These are phyloP conservation scores for Dinothrombium tinctorium DNA, from an alignment of 1,140 invertebrate species.

Conservation along the genomic window DNA sequence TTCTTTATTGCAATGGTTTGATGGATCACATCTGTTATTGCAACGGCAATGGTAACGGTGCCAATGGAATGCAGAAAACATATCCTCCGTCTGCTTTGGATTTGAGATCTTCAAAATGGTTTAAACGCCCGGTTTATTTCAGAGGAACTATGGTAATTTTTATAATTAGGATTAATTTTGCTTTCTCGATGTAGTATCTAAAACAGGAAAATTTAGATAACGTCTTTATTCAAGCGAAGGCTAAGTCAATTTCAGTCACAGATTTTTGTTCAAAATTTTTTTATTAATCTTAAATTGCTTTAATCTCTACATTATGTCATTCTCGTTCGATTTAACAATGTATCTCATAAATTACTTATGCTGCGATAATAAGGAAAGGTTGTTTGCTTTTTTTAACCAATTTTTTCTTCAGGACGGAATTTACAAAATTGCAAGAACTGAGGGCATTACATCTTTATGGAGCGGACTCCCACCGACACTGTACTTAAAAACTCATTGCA, in stretches of 20 bases:
- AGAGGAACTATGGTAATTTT: slow-evolving; percentile 55
- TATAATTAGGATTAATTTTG: neutral
- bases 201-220: too few species aligned
- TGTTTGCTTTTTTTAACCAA: too few species aligned
- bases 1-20: slow-evolving; percentile 91
- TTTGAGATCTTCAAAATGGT: slow-evolving; percentile 29
- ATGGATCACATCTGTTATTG: slow-evolving; percentile 98
- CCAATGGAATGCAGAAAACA: neutral
- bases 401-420: slow-evolving; percentile 69
- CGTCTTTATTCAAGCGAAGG: too few species aligned
- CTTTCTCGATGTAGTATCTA: too few species aligned
- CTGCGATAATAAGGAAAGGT: too few species aligned
- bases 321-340: neutral
- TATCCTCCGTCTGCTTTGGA: too few species aligned
- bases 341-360: neutral
- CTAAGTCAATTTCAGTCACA: too few species aligned
- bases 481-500: slow-evolving; percentile 18
- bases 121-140: slow-evolving; percentile 45
- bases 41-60: slow-evolving; percentile 19
- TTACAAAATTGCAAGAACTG: slow-evolving; percentile 60
- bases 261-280: neutral
- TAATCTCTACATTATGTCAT: neutral
- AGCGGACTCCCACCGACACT: slow-evolving; percentile 88
- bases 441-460: slow-evolving; percentile 80
- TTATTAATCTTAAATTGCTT: neutral